phyloP scores from a whole-genome alignment of 2,888 invertebrate genomes.

The Hypsopygia costalis region DNA sequence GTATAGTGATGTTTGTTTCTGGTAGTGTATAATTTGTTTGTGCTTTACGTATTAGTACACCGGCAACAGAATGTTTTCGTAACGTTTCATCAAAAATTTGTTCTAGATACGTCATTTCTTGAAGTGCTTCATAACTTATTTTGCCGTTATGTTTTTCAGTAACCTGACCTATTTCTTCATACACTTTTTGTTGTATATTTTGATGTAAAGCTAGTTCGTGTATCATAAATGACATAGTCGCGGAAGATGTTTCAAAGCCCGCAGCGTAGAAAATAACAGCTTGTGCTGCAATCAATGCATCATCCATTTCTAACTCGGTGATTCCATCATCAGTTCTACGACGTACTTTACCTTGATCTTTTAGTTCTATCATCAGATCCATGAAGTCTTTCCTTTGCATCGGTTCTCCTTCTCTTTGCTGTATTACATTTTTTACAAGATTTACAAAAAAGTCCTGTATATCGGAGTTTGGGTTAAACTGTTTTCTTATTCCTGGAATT shows the following conservation, averaged over 20 bases:
- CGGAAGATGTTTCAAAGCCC: conserved; percentile 57
- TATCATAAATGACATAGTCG: conserved; percentile 30
- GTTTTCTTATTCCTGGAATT: conserved; percentile 24
- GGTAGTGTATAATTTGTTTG: conserved; percentile 19
- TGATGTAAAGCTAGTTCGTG: conserved; percentile 24
- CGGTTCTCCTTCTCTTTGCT: conserved; percentile 29
- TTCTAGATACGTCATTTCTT: no score
- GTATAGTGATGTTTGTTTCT: conserved; percentile 22
- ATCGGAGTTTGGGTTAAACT: conserved; percentile 14
- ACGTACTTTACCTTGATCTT: conserved; percentile 30
- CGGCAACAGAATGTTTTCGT: conserved; percentile 26
- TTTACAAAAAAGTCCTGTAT: conserved; percentile 24
- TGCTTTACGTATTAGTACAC: conserved; percentile 17
- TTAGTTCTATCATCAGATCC: conserved; percentile 39
- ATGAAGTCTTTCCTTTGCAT: conserved; percentile 39
- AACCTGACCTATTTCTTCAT: conserved; percentile 20
- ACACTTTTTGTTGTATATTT: conserved; percentile 20
- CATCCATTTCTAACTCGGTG: conserved; percentile 35
- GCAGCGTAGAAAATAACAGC: conserved; percentile 42
- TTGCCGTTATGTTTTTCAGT: conserved; percentile 18
- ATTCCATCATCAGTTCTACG: conserved; percentile 19
- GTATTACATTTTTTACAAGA: conserved; percentile 26
- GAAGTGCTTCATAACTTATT: conserved; percentile 21
- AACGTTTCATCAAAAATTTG: no score
- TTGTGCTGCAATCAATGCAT: conserved; percentile 35